Evolutionary conservation across 2,113 vertebrate genomes (phyloP).

Genomic region (Balaenoptera acutorostrata): DNA sequence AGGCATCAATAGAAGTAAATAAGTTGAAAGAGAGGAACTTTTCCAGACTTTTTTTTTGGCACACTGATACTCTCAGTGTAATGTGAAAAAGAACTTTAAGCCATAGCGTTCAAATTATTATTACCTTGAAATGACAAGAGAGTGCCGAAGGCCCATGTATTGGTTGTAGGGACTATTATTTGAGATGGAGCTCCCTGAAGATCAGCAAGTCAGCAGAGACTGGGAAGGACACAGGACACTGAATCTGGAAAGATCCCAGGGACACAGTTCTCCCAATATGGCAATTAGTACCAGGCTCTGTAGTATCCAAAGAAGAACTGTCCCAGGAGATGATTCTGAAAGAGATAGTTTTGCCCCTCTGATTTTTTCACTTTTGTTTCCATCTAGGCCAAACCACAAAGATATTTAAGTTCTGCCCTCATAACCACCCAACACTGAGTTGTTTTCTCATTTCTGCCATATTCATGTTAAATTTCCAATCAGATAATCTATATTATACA

Average conservation of each 20-base stretch:
- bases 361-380: neutral
- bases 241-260: neutral
- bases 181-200: neutral
- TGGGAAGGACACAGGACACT: neutral
- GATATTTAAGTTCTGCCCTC: neutral
- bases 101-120: neutral
- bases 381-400: neutral
- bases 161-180: neutral
- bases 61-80: neutral
- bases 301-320: neutral
- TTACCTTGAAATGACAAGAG: neutral
- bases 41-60: neutral
- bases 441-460: neutral
- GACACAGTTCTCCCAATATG: neutral
- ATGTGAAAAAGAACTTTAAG: neutral
- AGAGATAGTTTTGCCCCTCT: neutral
- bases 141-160: neutral
- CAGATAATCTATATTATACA: neutral
- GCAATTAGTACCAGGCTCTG: neutral
- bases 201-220: neutral
- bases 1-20: neutral
- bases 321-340: neutral
- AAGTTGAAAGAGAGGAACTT: neutral
- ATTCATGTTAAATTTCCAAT: neutral
- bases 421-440: neutral